Evolutionary conservation across 1,140 invertebrate species (phyloP), one percentile per base, ranked within the genome.

Genomic region (Hyles euphorbiae): DNA sequence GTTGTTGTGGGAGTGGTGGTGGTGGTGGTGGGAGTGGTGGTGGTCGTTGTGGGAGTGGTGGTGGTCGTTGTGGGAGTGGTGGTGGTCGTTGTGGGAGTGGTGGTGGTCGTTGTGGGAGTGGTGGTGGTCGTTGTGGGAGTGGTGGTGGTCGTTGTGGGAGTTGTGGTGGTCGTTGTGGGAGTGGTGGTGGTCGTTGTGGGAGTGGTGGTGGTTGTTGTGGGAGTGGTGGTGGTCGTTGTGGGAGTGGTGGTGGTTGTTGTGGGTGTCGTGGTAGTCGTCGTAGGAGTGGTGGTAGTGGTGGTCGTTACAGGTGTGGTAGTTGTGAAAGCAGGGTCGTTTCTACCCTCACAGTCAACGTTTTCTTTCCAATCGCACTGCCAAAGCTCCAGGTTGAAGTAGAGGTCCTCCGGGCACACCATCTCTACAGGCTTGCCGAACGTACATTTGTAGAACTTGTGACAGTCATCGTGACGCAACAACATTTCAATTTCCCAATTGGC

Each of bases 371-470:
- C 92, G 66, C 92, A 93, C 4, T 89, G 80, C 62, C 84, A 76
- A 1, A 81, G 63, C 1, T 68, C 43, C 3, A 88, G 66, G 67
- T 93, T 92, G 76, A 92, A 93, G 53, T 90, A 87, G 0, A 93
- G 73, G 1, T 82, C 87, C 3, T 62, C 53, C 2, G 90, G 89
- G 63, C 93, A 93, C 5, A 54, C 6, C 68, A 87, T 84, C 8
- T 85, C 68, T n/a, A 90, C 76, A 1, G 90, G 81, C 9, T 68
- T 56, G 0, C 89, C 90, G 8, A 73, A 80, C 1, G 87, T 76
- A 63, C 93, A 94, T 12, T 89, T 83, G 70, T 91, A 93, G 68
- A 91, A 94, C 52, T 80, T 90, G 3, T 77, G 69, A 65, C 93
- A 94, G 60, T 91, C 87, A 2, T 88, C 81, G 63, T 93, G 87